phyloP scores from a whole-genome alignment of 2,888 invertebrate species.

The Taenaris catops region DNA sequence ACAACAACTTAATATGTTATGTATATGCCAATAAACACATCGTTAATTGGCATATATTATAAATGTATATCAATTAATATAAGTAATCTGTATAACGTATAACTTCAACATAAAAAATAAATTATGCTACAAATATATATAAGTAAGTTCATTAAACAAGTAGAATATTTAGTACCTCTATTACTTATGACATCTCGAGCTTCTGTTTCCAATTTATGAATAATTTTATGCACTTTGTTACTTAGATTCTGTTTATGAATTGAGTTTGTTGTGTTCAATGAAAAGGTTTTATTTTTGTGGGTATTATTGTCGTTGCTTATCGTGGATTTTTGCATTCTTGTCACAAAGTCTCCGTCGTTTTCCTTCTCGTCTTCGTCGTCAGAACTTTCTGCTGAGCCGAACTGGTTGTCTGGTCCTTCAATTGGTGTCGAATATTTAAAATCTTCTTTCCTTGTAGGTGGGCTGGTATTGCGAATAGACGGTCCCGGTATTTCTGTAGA shows the following conservation, averaged over 20 bases:
- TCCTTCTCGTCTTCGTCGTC: slow-evolving; percentile 81
- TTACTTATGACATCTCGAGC: slow-evolving; percentile 31
- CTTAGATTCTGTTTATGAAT: slow-evolving; percentile 52
- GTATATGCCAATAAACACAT: too few species aligned
- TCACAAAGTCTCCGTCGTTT: slow-evolving; percentile 32
- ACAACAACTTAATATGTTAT: too few species aligned
- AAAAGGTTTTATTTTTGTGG: slow-evolving; percentile 43
- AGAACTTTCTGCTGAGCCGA: slow-evolving; percentile 86
- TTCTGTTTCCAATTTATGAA: slow-evolving; percentile 47
- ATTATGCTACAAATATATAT: slow-evolving; percentile 2
- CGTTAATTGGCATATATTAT: too few species aligned
- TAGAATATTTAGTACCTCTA: slow-evolving; percentile 15
- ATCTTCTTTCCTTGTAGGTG: slow-evolving; percentile 79
- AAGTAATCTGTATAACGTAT: too few species aligned
- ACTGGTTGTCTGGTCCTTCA: slow-evolving; percentile 82
- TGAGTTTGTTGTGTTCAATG: slow-evolving; percentile 34
- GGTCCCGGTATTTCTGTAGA: slow-evolving; percentile 87
- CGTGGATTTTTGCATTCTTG: slow-evolving; percentile 26
- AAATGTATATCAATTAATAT: too few species aligned
- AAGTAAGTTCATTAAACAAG: slow-evolving; percentile 1
- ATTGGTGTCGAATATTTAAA: slow-evolving; percentile 60
- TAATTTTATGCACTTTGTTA: slow-evolving; percentile 64
- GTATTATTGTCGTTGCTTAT: slow-evolving; percentile 30
- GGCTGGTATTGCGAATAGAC: slow-evolving; percentile 73
- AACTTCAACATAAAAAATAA: slow-evolving; percentile 6